phyloP scores from a whole-genome alignment of 2,113 vertebrate species.

The Heptranchias perlo region DNA sequence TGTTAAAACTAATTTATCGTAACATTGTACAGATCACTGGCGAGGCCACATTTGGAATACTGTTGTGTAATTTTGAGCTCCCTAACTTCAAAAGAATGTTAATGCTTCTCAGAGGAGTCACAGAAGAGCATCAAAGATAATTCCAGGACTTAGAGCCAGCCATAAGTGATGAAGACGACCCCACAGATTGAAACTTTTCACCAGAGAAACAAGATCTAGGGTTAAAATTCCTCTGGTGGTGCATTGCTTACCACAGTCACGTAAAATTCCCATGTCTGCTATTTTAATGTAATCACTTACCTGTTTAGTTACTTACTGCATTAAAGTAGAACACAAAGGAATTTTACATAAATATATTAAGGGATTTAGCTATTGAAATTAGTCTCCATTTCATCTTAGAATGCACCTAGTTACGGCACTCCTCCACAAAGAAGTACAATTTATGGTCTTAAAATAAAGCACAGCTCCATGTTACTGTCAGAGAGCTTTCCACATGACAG shows the following conservation, averaged over 20 bases:
- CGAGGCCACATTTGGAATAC: not conserved
- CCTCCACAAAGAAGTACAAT: no score
- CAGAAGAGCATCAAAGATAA: not conserved
- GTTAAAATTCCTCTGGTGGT: no score
- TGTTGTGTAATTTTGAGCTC: not conserved
- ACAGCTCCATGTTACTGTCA: no score
- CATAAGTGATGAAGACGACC: not conserved
- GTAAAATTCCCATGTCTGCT: not conserved
- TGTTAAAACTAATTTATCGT: not conserved
- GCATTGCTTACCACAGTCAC: not conserved
- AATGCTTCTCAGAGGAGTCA: not conserved
- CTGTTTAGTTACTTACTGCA: no score
- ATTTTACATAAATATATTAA: no score
- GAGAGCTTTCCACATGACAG: no score
- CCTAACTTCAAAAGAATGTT: not conserved
- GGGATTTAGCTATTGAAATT: no score
- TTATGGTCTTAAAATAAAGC: no score
- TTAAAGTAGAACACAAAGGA: no score
- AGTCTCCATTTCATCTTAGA: no score
- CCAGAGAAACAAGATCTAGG: not conserved
- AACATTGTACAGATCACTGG: not conserved
- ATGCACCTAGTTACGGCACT: no score
- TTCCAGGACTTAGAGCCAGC: not conserved
- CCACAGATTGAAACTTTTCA: not conserved
- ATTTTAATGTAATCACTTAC: no score